Conservation (phyloP, 2,113 vertebrate species). For the Festucalex cinctus region DNA sequence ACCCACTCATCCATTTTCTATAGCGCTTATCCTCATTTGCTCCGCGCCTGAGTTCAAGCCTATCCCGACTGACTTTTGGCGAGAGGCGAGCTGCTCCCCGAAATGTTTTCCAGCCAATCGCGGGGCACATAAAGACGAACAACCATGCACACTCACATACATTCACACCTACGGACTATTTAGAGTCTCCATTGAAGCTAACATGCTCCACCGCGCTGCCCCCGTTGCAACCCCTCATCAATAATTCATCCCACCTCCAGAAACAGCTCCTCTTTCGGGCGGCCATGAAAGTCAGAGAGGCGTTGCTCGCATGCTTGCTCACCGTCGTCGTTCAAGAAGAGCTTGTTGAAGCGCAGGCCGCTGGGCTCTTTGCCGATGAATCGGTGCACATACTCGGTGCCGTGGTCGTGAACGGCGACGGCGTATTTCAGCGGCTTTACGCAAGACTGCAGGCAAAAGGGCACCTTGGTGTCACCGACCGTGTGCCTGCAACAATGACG, state of each 20-base stretch:
- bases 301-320: slow-evolving; percentile 44
- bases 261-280: slow-evolving; percentile 43
- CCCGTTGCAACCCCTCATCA: slow-evolving; percentile 24
- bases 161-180: not conserved
- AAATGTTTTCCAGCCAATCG: not conserved
- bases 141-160: not conserved
- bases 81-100: not conserved
- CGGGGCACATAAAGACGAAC: not conserved
- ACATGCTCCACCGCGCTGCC: not conserved
- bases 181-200: not conserved
- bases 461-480: slow-evolving; percentile 94
- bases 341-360: slow-evolving; percentile 94
- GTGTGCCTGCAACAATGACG: slow-evolving; percentile 80
- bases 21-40: not conserved
- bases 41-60: not conserved
- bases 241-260: slow-evolving; percentile 42
- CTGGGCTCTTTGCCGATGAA: slow-evolving; percentile 98
- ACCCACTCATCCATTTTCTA: not conserved
- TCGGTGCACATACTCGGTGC: slow-evolving; percentile 94
- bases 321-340: slow-evolving; percentile 98
- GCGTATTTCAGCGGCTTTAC: slow-evolving; percentile 97
- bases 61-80: not conserved
- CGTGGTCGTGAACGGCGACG: slow-evolving; percentile 92
- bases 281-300: too few species aligned
- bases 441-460: slow-evolving; percentile 96